Base-by-base conservation (phyloP, 2,113 vertebrate species). In the Lepus europaeus region DNA sequence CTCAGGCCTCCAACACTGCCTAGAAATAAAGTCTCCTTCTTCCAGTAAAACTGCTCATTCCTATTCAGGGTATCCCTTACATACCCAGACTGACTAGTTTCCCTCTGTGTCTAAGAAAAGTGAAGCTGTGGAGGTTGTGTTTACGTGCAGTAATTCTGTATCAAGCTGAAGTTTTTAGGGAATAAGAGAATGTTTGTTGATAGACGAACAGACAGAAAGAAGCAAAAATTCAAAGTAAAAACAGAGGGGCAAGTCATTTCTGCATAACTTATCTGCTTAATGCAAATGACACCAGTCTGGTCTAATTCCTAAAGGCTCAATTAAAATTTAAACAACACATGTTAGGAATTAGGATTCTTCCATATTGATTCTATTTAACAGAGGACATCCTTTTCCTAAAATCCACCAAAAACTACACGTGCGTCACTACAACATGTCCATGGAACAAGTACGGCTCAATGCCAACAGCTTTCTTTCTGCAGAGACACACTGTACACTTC, bases 1-100 rank as follows among this genome's bases (percentile, higher is more conserved):
- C 1, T 13, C 56, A 91, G 73, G 23, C 74, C 56, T 91, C 83
- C 88, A 85, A 81, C 83, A 92, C 10, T n/a, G 89, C 51, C 17
- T 79, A 77, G 25, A 92, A 96, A 88, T 53, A 92, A 76, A 87
- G 69, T 61, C 72, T 49, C 61, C 14, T 87, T 93, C 59, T 97
- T 89, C 79, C 29, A 91, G 76, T 80, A 70, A 5, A 25, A 10
- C 36, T 45, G 72, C n/a, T 92, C 61, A 76, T n/a, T 63, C 33
- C 61, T 76, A n/a, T 53, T 70, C 22, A 49, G 23, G 53, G 31
- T 91, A 77, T 87, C 66, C 22, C 20, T 6, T 63, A 72, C 29
- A 89, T 39, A 69, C 1, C 6, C 7, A 5, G 33, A 23, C 45
- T 85, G 63, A 92, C 85, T 17, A 90, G n/a, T 9, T 49, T 93